A percentile compares a stretch with the other conserved stretches of the same genome.
Conservation (phyloP, 2,797 vertebrate genomes). For the Taenioides sp. region DNA sequence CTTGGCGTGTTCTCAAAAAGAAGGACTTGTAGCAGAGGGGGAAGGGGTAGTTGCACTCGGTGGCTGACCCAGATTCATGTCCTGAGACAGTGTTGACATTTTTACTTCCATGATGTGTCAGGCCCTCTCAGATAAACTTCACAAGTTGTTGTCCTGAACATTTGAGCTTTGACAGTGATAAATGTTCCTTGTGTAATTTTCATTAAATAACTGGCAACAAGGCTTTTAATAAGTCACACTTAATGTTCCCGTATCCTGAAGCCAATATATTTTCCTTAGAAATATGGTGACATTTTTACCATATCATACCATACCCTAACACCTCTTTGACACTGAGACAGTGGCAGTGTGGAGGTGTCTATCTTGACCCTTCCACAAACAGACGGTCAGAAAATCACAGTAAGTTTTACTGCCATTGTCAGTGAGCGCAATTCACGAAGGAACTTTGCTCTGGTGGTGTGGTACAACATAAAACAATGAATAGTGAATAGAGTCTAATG, state of each 20-base stretch:
- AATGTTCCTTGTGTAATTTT: not conserved
- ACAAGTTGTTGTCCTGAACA: conserved; percentile 1
- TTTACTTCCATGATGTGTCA: not conserved
- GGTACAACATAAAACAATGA: too few relatives aligned
- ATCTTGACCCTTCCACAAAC: too few relatives aligned
- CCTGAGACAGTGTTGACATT: not conserved
- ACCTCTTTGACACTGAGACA: too few relatives aligned
- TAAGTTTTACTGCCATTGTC: too few relatives aligned
- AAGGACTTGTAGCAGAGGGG: not conserved
- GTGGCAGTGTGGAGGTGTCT: too few relatives aligned
- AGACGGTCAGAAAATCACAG: too few relatives aligned
- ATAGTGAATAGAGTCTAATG: too few relatives aligned
- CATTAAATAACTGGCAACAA: not conserved
- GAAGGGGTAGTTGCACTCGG: not conserved
- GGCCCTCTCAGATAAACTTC: not conserved
- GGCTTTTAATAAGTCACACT: not conserved
- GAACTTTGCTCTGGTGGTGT: too few relatives aligned
- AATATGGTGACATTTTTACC: too few relatives aligned
- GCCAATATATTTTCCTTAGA: not conserved
- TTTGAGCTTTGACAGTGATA: not conserved
- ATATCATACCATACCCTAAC: too few relatives aligned
- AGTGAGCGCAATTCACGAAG: too few relatives aligned
- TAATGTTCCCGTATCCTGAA: not conserved
- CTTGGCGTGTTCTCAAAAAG: not conserved
- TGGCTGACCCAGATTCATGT: conserved; percentile 7